A percentile compares a stretch with the other conserved stretches of the same genome.
Conservation (phyloP, 2,113 vertebrate genomes). For the Mixornis gularis region DNA sequence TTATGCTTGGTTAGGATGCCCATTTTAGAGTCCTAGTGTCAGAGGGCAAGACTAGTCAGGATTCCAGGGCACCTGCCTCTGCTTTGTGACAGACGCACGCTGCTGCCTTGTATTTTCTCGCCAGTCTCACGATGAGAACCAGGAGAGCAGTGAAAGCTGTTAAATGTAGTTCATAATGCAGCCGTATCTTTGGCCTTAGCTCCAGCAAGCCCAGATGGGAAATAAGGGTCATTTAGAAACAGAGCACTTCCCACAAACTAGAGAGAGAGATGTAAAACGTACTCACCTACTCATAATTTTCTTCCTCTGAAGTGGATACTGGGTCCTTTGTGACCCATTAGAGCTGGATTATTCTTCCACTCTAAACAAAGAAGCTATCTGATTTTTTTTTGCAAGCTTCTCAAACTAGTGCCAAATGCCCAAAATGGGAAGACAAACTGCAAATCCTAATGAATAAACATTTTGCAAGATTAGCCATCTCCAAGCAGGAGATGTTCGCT, state of each 20-base stretch:
- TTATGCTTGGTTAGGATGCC: background rate
- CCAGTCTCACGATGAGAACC: background rate
- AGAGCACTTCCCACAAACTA: constrained; percentile 10
- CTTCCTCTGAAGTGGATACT: constrained; percentile 21
- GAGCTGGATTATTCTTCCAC: background rate
- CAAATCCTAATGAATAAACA: constrained; percentile 58
- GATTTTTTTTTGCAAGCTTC: background rate
- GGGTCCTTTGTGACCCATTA: constrained; percentile 42
- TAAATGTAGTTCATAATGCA: background rate
- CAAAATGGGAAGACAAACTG: constrained; percentile 9
- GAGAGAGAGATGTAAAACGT: constrained; percentile 12
- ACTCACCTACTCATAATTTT: constrained; percentile 46
- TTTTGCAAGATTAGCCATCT: constrained; percentile 44
- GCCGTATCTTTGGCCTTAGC: background rate
- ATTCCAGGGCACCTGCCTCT: background rate
- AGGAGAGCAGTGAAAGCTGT: constrained; percentile 11
- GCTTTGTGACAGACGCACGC: background rate
- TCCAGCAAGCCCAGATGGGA: background rate
- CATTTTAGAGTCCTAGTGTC: background rate
- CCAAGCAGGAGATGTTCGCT: background rate
- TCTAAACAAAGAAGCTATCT: constrained; percentile 17
- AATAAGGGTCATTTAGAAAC: constrained; percentile 31
- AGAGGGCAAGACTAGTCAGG: background rate
- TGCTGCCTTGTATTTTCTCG: background rate
- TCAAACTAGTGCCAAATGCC: constrained; percentile 3